Evolutionary conservation across 92 coral and sea anemone genomes (phyloP).

Genomic region (Desmophyllum pertusum): DNA sequence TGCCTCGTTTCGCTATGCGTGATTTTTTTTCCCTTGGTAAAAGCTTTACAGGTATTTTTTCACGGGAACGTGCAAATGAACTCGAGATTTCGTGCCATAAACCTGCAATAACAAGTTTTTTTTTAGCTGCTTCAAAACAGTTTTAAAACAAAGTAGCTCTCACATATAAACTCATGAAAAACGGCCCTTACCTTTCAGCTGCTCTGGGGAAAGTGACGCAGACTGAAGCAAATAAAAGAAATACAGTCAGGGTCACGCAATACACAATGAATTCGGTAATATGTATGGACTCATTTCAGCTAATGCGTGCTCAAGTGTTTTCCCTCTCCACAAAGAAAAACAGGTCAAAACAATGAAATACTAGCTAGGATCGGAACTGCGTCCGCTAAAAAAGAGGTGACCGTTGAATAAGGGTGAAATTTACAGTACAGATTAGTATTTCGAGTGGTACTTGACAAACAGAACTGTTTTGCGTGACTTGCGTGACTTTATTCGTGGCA

Average conservation of each 20-base stretch:
- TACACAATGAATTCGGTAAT: no score
- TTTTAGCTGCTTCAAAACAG: no score
- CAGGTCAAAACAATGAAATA: not conserved
- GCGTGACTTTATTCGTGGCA: no score
- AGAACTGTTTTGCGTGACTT: not conserved
- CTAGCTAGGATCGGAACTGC: not conserved
- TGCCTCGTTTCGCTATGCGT: no score
- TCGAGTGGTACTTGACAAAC: not conserved
- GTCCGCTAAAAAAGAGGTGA: not conserved
- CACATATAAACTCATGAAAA: not conserved
- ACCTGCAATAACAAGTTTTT: not conserved
- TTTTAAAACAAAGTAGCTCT: not conserved
- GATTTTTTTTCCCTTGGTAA: no score
- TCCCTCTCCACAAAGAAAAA: not conserved
- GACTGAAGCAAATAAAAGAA: conserved; percentile 18
- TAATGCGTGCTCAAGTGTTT: not conserved
- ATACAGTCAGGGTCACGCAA: conserved; percentile 6
- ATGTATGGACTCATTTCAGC: no score
- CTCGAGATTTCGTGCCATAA: no score
- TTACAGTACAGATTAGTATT: not conserved
- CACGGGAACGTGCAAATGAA: no score
- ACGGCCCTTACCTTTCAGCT: conserved; percentile 33
- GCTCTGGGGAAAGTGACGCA: conserved; percentile 43
- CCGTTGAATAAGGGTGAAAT: not conserved
- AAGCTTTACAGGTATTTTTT: no score